Evolutionary conservation across 2,888 invertebrate genomes (phyloP).

Genomic region (Gisinianus flammeolus): DNA sequence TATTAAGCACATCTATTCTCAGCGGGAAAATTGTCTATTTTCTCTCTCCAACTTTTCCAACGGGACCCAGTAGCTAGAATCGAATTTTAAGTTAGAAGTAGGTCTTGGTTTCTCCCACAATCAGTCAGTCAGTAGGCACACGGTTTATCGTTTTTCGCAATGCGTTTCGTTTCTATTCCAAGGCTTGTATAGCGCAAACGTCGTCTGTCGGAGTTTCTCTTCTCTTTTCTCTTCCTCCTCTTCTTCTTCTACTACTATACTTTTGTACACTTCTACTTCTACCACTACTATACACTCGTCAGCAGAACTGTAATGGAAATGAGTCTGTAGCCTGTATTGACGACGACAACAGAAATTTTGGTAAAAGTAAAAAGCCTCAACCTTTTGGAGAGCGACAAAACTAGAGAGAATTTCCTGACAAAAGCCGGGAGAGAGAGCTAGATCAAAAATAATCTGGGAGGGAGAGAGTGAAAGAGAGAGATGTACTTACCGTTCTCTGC

Average conservation of each 20-base stretch:
- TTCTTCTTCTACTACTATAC: background rate
- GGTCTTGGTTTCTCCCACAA: constrained; percentile 4
- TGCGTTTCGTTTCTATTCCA: constrained; percentile 27
- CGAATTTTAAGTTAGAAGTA: constrained; percentile 12
- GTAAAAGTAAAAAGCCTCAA: constrained; percentile 16
- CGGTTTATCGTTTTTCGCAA: constrained; percentile 27
- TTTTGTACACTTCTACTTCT: no score
- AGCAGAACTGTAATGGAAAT: constrained; percentile 6
- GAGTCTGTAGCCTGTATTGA: background rate
- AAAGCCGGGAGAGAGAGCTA: constrained; percentile 39
- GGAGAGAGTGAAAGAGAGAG: no score
- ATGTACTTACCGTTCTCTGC: constrained; percentile 52
- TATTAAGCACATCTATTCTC: constrained; percentile 19
- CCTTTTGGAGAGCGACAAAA: constrained; percentile 27
- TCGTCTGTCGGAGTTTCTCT: background rate
- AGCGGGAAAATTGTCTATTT: constrained; percentile 15
- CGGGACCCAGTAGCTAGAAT: constrained; percentile 27
- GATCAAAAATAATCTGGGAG: background rate
- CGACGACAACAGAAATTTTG: background rate
- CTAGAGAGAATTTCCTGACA: constrained; percentile 18
- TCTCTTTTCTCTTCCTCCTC: background rate
- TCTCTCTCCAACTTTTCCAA: background rate
- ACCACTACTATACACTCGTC: no score
- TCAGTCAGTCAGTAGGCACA: background rate
- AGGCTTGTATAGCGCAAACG: constrained; percentile 25